Evolutionary conservation across 2,888 invertebrate species (phyloP).

Genomic region (Rhingia campestris): DNA sequence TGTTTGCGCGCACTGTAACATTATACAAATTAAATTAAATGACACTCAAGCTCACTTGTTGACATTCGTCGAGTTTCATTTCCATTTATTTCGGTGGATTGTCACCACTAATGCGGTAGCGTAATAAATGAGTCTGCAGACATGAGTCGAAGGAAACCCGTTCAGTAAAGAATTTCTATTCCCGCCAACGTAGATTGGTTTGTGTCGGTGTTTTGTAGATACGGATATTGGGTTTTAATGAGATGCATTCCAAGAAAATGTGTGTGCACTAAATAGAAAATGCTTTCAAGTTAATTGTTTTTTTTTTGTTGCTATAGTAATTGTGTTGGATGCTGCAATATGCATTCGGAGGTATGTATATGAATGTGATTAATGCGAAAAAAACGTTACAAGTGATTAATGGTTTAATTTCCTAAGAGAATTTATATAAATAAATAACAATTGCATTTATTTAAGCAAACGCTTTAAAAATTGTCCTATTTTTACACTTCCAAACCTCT

Average conservation of each 20-base stretch:
- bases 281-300: slow-evolving; percentile 16
- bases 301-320: neutral
- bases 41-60: slow-evolving; percentile 72
- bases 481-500: no score
- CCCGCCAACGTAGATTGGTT: slow-evolving; percentile 29
- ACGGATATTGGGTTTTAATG: slow-evolving; percentile 28
- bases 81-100: slow-evolving; percentile 67
- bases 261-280: slow-evolving; percentile 5
- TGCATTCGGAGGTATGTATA: neutral
- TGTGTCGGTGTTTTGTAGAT: slow-evolving; percentile 2
- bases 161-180: slow-evolving; percentile 61
- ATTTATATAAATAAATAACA: no score
- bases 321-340: slow-evolving; percentile 23
- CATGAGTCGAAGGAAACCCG: slow-evolving; percentile 18
- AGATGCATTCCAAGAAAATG: slow-evolving; percentile 37
- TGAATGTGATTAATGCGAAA: neutral
- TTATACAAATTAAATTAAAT: slow-evolving; percentile 71
- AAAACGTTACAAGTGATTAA: no score
- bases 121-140: slow-evolving; percentile 65
- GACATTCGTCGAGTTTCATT: slow-evolving; percentile 68
- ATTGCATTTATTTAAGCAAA: no score
- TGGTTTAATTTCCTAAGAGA: no score
- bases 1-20: slow-evolving; percentile 44
- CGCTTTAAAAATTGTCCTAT: no score
- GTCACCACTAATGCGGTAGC: slow-evolving; percentile 63